Conservation (phyloP, 2,888 invertebrate species). For the Dastarcus helophoroides region DNA sequence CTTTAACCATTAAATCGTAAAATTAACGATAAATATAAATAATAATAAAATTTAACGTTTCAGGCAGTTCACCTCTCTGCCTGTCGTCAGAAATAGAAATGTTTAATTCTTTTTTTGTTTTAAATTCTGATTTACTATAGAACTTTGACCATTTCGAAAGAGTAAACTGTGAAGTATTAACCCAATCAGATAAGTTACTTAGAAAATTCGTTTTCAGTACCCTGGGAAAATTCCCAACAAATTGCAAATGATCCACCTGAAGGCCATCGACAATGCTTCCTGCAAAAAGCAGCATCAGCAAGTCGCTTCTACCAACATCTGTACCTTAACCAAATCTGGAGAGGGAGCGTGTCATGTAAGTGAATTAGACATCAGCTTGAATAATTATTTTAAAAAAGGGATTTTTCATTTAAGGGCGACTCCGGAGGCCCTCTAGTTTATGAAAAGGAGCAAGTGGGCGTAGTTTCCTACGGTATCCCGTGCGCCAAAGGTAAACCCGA, state of each 20-base stretch:
- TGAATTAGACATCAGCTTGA: neutral
- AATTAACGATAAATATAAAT: too few relatives aligned
- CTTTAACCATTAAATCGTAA: too few relatives aligned
- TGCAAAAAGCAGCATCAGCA: slow-evolving; percentile 1
- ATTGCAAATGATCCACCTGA: slow-evolving; percentile 5
- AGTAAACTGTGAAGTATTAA: too few relatives aligned
- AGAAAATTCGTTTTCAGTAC: slow-evolving; percentile 9
- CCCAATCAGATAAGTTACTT: too few relatives aligned
- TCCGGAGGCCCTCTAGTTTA: slow-evolving; percentile 13
- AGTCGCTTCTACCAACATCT: slow-evolving; percentile 3
- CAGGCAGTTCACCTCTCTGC: too few relatives aligned
- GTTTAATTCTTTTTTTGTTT: too few relatives aligned
- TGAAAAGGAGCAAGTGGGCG: slow-evolving; percentile 5
- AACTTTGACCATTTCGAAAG: too few relatives aligned
- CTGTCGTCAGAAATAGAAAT: too few relatives aligned
- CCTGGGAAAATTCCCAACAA: slow-evolving; percentile 4
- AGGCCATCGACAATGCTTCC: slow-evolving; percentile 3
- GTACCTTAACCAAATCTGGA: slow-evolving; percentile 4
- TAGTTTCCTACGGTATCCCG: slow-evolving; percentile 11
- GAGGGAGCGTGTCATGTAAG: slow-evolving; percentile 9
- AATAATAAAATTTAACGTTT: too few relatives aligned
- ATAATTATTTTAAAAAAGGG: neutral
- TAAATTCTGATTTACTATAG: too few relatives aligned
- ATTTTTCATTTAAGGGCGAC: slow-evolving; percentile 10
- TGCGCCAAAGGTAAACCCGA: slow-evolving; percentile 11